Evolutionary conservation across 2,113 vertebrate species (phyloP).

Genomic region (Silurus asotus): DNA sequence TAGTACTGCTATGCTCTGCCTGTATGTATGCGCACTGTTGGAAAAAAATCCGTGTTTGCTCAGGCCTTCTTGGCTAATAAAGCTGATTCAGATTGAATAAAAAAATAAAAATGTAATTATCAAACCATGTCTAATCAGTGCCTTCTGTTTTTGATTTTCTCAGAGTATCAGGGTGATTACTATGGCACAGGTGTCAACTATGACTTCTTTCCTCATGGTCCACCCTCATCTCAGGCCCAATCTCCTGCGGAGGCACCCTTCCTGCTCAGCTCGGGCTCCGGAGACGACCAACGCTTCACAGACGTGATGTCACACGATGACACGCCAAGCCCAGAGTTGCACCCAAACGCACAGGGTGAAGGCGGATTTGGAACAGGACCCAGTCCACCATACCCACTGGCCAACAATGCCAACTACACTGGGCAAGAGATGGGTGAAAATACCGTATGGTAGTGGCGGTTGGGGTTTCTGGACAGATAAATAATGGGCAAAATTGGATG

Average conservation of each 20-base stretch:
- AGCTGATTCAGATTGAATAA: background rate
- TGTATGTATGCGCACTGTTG: too few relatives aligned
- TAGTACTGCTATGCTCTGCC: too few relatives aligned
- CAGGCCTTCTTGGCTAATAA: too few relatives aligned
- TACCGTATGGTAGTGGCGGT: constrained; percentile 82
- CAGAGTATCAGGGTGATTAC: constrained; percentile 97
- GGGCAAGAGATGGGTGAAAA: constrained; percentile 93
- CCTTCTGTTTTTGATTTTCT: constrained; percentile 23
- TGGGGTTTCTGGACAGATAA: constrained; percentile 48
- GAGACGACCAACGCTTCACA: constrained; percentile 97
- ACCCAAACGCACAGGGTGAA: constrained; percentile 84
- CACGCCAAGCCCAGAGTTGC: constrained; percentile 94
- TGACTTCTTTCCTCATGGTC: constrained; percentile 95
- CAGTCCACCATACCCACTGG: constrained; percentile 93
- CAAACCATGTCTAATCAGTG: constrained; percentile 17
- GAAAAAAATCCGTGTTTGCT: too few relatives aligned
- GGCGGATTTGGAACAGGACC: constrained; percentile 91
- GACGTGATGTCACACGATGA: constrained; percentile 97
- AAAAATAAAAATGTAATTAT: background rate
- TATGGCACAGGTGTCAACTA: constrained; percentile 90
- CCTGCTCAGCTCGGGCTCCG: constrained; percentile 87
- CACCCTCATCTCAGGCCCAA: constrained; percentile 91
- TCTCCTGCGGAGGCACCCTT: constrained; percentile 93
- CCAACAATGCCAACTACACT: constrained; percentile 90
- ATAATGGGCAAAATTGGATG: background rate